These are phyloP conservation scores for Anoncus sp. DNA, from an alignment of 2,888 invertebrate species.

Conservation along the genomic window DNA sequence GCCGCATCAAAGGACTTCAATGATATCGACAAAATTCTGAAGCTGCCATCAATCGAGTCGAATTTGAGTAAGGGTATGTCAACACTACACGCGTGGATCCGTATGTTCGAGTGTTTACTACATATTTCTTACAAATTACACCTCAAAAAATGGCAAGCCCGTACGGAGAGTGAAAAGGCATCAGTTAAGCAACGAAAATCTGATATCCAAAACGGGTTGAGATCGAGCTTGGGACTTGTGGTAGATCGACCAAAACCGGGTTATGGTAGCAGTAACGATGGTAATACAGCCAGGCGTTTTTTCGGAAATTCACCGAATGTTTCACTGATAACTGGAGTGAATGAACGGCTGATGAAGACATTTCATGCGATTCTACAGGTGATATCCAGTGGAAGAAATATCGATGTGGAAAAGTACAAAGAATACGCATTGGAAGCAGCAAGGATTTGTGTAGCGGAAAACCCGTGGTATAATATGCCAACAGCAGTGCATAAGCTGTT, in stretches of 20 bases:
- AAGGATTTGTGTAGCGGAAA: neutral
- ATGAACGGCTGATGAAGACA: conserved; percentile 25
- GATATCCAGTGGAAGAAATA: conserved; percentile 24
- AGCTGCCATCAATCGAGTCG: too few relatives aligned
- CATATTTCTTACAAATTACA: neutral
- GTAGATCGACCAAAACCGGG: conserved; percentile 42
- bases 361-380: conserved; percentile 24
- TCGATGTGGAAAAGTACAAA: conserved; percentile 13
- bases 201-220: neutral
- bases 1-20: neutral
- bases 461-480: neutral
- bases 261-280: conserved; percentile 27
- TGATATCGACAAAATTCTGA: neutral
- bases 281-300: conserved; percentile 40
- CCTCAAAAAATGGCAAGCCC: neutral
- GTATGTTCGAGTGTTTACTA: neutral
- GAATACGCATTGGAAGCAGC: conserved; percentile 25
- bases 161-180: neutral
- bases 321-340: conserved; percentile 18
- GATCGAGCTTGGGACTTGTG: neutral
- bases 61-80: neutral
- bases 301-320: conserved; percentile 1
- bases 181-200: neutral
- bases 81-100: neutral
- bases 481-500: conserved; percentile 5